Evolutionary conservation across 2,888 invertebrate genomes (phyloP).

Genomic region (Lasioglossum pauxillum): DNA sequence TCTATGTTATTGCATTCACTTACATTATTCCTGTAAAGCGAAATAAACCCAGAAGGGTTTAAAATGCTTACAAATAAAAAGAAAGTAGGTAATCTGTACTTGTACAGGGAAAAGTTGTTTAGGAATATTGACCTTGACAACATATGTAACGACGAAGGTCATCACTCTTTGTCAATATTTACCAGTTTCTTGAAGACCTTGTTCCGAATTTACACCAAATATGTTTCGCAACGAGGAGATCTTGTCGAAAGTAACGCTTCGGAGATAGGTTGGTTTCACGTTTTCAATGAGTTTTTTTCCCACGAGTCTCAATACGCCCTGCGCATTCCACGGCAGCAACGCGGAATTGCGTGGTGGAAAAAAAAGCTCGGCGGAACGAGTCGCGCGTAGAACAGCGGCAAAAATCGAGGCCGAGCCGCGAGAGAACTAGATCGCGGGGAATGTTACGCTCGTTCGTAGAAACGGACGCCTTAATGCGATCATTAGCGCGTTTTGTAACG

Average conservation of each 20-base stretch:
- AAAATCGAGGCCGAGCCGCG: slow-evolving; percentile 24
- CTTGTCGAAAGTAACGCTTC: not conserved
- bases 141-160: no score
- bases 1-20: no score
- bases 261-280: not conserved
- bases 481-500: slow-evolving; percentile 51
- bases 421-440: slow-evolving; percentile 16
- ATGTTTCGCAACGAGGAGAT: no score
- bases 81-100: no score
- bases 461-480: slow-evolving; percentile 37
- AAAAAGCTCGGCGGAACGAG: slow-evolving; percentile 34
- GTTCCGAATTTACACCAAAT: no score
- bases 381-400: slow-evolving; percentile 18
- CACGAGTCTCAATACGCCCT: not conserved
- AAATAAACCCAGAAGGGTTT: no score
- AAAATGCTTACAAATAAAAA: no score
- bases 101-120: no score
- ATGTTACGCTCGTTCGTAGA: slow-evolving; percentile 44
- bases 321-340: not conserved
- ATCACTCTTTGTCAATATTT: no score
- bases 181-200: not conserved
- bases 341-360: not conserved
- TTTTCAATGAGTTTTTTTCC: not conserved
- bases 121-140: no score
- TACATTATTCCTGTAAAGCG: no score